Base-by-base conservation (phyloP, 1,140 invertebrate species). In the Hyphantria cunea region DNA sequence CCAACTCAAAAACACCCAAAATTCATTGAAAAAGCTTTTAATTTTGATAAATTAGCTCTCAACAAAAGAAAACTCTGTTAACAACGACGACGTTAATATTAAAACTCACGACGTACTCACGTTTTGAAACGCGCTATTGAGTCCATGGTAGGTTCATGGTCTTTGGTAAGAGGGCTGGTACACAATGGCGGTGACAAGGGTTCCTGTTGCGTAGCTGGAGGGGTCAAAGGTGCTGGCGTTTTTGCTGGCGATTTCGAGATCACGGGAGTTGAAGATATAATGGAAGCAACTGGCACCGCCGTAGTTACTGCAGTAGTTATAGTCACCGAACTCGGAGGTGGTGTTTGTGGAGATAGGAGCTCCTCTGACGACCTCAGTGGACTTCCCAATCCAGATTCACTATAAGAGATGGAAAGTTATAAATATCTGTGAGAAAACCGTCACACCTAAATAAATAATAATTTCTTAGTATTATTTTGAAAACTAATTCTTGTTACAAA, bases 71-170 rank as follows among this genome's bases (percentile, higher is more conserved):
- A 41, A 41, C 11, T 39, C 47, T 52, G 61, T 56, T 55, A 58
- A 66, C 32, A 51, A 37, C 15, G 15, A 25, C 32, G 5, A 41
- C 42, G 56, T 49, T 34, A 45, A 31, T 41, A 10, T 0, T 8
- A 50, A 34, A 53, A 50, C 15, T 7, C 25, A 13, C 2, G 12
- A 44, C 15, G 37, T 55, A 86, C 90, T 89, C 76, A 91, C 89
- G 89, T 90, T 82, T 92, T 92, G 55, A 91, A 92, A 34, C 85
- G 69, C 5, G 84, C 82, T 52, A 92, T 84, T 0, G 89, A 84
- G 14, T 91, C 91, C 6, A 48, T 51, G 11, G 44, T 82, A 74
- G 82, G 70, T 49, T 80, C 82, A n/a, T 74, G 73, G 33, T 91
- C 89, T 59, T 86, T 90, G 7, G 78, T 68, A 0, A 84, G 86